These are phyloP conservation scores for Philaenus spumarius DNA, from an alignment of 1,140 invertebrate genomes.

Conservation along the genomic window DNA sequence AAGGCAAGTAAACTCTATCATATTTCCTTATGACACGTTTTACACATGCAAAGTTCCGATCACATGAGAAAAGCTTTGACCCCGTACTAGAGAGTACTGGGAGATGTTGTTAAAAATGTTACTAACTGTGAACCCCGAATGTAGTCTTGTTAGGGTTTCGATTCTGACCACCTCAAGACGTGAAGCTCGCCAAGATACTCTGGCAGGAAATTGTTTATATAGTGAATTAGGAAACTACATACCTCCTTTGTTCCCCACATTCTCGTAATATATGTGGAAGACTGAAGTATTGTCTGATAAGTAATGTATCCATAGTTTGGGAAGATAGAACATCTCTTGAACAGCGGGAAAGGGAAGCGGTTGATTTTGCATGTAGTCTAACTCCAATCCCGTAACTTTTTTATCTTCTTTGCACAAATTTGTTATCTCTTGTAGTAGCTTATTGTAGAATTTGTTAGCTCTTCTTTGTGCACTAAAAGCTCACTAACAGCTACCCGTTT, in stretches of 20 bases:
- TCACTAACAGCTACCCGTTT: constrained; percentile 31
- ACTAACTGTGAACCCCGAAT: constrained; percentile 23
- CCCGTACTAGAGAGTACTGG: constrained; percentile 33
- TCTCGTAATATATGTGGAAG: constrained; percentile 30
- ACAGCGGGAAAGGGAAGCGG: constrained; percentile 24
- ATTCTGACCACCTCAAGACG: constrained; percentile 26
- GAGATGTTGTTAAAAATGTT: constrained; percentile 28
- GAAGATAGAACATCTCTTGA: constrained; percentile 30
- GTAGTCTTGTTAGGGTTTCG: constrained; percentile 28
- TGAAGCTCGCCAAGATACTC: constrained; percentile 29
- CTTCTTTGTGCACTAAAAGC: constrained; percentile 27
- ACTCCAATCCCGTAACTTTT: constrained; percentile 10
- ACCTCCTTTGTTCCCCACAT: constrained; percentile 27
- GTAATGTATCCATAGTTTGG: constrained; percentile 27
- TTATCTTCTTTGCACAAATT: constrained; percentile 15
- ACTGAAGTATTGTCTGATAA: constrained; percentile 22
- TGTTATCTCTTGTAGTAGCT: background rate
- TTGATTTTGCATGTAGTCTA: constrained; percentile 31
- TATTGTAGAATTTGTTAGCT: constrained; percentile 29
- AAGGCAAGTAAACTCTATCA: constrained; percentile 28
- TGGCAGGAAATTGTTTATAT: constrained; percentile 16
- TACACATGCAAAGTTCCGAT: constrained; percentile 32
- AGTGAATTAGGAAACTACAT: background rate
- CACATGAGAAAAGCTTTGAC: constrained; percentile 34
- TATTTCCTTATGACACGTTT: constrained; percentile 27